Conservation (phyloP, 2,888 invertebrate genomes). For the Furcula furcula region DNA sequence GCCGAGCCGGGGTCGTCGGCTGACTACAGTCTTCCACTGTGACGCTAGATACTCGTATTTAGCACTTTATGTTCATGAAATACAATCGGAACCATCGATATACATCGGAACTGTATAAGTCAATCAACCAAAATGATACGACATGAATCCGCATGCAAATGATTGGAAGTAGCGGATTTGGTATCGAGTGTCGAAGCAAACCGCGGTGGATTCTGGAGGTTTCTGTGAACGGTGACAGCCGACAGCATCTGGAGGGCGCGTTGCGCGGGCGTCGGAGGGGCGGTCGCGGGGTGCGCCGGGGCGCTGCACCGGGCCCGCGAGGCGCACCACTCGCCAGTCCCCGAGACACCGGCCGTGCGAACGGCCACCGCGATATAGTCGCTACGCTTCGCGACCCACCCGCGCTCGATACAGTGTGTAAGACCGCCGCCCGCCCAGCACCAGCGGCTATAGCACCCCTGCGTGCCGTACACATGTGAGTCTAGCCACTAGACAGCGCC, state of each 20-base stretch:
- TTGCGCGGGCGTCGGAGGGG: conserved; percentile 57
- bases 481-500: conserved; percentile 37
- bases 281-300: conserved; percentile 62
- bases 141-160: no score
- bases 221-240: conserved; percentile 43
- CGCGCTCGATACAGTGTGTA: conserved; percentile 53
- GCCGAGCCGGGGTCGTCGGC: conserved; percentile 67
- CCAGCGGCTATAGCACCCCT: conserved; percentile 56
- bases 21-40: conserved; percentile 36
- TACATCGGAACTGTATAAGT: no score
- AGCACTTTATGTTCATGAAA: no score
- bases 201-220: conserved; percentile 47
- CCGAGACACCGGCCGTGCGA: conserved; percentile 79
- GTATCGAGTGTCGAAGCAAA: conserved; percentile 8
- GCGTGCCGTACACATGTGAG: conserved; percentile 69
- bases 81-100: no score
- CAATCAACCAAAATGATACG: no score
- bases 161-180: conserved; percentile 3
- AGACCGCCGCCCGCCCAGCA: conserved; percentile 56
- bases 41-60: conserved; percentile 20
- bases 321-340: conserved; percentile 69
- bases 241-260: conserved; percentile 67
- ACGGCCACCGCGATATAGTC: conserved; percentile 70
- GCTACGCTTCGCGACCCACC: conserved; percentile 33
- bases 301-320: conserved; percentile 58